Base-by-base conservation (phyloP, 2,113 vertebrate genomes). In the Seriola dumerili region DNA sequence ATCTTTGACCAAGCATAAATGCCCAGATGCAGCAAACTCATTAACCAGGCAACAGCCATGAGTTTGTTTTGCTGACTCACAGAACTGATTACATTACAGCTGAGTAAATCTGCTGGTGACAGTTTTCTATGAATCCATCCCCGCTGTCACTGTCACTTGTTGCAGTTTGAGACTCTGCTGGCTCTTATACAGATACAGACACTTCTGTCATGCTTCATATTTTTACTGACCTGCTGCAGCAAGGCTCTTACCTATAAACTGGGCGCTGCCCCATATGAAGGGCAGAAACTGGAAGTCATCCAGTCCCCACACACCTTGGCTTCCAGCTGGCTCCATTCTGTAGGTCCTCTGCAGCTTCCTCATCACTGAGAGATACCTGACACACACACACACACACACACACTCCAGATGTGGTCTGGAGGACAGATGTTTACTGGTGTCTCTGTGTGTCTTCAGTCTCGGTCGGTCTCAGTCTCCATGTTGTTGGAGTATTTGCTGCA, bases 241-340 rank as follows among this genome's bases (percentile, higher is more conserved):
- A 5, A 36, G 14, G 0, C 25, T 78, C 85, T 86, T 72, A 94
- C 93, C 93, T 95, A 99, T 89, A 65, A 99, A 96, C 90, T 99
- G 98, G 2, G 98, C 96, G 76, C 97, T 99, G 84, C 98, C 98
- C 97, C 98, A 99, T 84, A 99, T 97, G 93, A 99, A 99, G 81
- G 98, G 98, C 16, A 99, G 94, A 63, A 99, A 99, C 50, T 99
- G 98, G 93, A 99, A 99, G 92, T 99, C 98, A 3, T 99, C 98
- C 80, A 99, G 96, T 75, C 98, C 98, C 98, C 98, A 99, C 74
- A 99, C 98, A 0, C 98, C 98, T 91, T 99, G 98, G 93, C 98
- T 99, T 64, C 98, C 98, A 0, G 98, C 98, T 0, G 98, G 98
- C 90, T 99, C 98, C 98, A 99, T 99, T 77, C 98, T 94, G 93